phyloP scores from a whole-genome alignment of 2,113 vertebrate genomes.

The Pseudolaguvia tuberculata region DNA sequence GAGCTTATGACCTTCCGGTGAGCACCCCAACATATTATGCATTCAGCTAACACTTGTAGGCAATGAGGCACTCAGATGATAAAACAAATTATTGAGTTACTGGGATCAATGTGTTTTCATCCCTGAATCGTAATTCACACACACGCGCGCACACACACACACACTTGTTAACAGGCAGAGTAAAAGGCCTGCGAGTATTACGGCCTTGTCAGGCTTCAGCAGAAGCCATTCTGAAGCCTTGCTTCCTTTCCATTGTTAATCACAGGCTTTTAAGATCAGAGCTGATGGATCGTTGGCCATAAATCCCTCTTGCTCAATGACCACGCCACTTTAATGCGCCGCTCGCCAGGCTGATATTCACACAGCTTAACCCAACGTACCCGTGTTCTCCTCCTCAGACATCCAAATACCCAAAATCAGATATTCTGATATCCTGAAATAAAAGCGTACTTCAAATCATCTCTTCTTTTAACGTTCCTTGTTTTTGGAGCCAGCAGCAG shows the following conservation, averaged over 20 bases:
- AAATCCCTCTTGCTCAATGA: constrained; percentile 61
- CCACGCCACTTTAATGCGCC: constrained; percentile 56
- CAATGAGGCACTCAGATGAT: neutral
- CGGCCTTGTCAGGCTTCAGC: constrained; percentile 57
- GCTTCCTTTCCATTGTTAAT: constrained; percentile 64
- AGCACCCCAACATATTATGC: too few relatives aligned
- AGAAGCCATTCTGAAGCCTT: constrained; percentile 44
- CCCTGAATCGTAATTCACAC: neutral
- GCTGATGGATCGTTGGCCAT: constrained; percentile 59
- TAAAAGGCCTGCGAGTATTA: constrained; percentile 44
- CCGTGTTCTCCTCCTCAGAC: neutral
- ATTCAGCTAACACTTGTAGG: neutral
- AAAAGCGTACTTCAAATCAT: neutral
- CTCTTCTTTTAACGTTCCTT: neutral
- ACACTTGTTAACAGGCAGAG: constrained; percentile 43
- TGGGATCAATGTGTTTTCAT: neutral
- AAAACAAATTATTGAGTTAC: neutral
- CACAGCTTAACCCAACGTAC: constrained; percentile 51
- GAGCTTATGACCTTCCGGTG: too few relatives aligned
- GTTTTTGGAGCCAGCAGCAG: neutral
- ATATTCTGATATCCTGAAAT: neutral
- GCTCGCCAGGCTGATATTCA: constrained; percentile 54
- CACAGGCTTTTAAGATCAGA: constrained; percentile 67
- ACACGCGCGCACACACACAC: neutral
- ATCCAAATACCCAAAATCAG: neutral